phyloP scores from a whole-genome alignment of 1,140 invertebrate genomes.

The Teleopsis dalmanni region DNA sequence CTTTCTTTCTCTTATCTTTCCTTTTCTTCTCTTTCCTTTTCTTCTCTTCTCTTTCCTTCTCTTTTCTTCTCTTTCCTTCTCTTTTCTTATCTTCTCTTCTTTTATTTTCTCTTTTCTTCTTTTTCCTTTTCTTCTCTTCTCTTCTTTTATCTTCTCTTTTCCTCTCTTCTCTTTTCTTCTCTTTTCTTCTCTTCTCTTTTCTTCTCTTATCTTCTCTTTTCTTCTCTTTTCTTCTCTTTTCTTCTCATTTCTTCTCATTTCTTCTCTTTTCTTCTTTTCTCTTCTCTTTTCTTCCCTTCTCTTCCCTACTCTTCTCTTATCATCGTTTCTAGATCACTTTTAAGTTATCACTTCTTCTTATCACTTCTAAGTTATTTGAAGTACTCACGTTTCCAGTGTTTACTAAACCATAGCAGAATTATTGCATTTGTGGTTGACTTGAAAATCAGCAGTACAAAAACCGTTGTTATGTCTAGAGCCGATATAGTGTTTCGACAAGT shows the following conservation, averaged over 20 bases:
- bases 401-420: no score
- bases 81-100: neutral
- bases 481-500: no score
- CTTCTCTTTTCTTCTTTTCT: neutral
- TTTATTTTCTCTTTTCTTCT: conserved; percentile 19
- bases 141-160: conserved; percentile 10
- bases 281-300: neutral
- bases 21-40: conserved; percentile 1
- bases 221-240: conserved; percentile 5
- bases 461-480: no score
- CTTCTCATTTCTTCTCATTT: neutral
- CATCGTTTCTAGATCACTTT: neutral
- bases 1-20: neutral
- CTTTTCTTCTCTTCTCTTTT: neutral
- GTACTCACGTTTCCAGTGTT: no score
- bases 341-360: neutral
- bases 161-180: conserved; percentile 9
- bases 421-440: no score
- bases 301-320: neutral
- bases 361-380: no score
- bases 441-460: no score
- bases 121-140: conserved; percentile 12
- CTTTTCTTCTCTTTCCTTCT: conserved; percentile 10
- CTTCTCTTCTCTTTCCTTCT: neutral
- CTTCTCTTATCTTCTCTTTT: neutral